Evolutionary conservation across 1,140 invertebrate genomes (phyloP).

Genomic region (Myzus persicae): DNA sequence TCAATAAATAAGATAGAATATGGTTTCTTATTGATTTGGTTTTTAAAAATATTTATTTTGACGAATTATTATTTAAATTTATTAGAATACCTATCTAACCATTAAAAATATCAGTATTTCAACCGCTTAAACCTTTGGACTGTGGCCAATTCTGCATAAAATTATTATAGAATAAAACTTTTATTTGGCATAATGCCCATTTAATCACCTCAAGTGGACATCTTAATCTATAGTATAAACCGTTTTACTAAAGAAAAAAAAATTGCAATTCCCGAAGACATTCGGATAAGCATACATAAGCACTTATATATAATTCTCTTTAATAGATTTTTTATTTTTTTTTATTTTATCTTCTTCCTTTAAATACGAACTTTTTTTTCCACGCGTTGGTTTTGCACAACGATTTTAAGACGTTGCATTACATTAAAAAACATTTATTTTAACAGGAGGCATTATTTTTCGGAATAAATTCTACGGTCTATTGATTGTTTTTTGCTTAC

Average conservation of each 20-base stretch:
- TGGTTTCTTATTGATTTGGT: not conserved
- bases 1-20: not conserved
- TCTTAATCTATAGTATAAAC: constrained; percentile 8
- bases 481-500: constrained; percentile 65
- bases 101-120: not conserved
- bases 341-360: not conserved
- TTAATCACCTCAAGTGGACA: constrained; percentile 10
- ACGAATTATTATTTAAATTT: not conserved
- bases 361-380: not conserved
- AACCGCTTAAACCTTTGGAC: not conserved
- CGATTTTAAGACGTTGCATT: not conserved
- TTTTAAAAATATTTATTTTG: not conserved
- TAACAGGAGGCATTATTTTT: not conserved
- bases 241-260: not conserved
- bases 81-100: not conserved
- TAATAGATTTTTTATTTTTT: not conserved
- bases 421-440: constrained; percentile 6
- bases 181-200: constrained; percentile 10
- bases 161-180: not conserved
- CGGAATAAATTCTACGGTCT: not conserved
- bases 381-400: not conserved
- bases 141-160: not conserved
- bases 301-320: not conserved
- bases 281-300: not conserved
- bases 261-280: not conserved